Evolutionary conservation across 2,888 invertebrate genomes (phyloP), one percentile per base, ranked within the genome.

Genomic region (Blera fallax): DNA sequence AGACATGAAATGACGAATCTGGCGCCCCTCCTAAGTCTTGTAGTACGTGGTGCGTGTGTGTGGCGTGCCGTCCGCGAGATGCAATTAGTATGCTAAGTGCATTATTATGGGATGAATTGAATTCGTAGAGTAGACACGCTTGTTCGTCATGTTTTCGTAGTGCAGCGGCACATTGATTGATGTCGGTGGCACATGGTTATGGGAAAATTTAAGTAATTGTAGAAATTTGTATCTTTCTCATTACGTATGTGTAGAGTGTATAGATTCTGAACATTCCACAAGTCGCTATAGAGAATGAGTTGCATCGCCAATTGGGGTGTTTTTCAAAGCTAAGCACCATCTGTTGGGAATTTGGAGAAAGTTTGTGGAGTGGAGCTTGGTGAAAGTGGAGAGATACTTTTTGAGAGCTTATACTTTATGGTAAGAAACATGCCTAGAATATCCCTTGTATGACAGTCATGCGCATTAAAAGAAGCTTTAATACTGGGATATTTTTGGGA

Each of bases 81-180:
- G 29, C 34, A 50, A 79, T 74, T 78, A 69, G 83, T 79, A 79
- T 78, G 67, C 69, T 34, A 69, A 62, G 62, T 79, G 73, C 48
- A 62, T 40, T 48, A 8, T 34, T 37, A 32, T 16, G 45, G 60
- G 32, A 40, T 45, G 60, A 27, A 16, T n/a, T 0, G 10, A 56
- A 43, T 56, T 14, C 4, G n/a, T 37, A 3, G 16, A 14, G 27
- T 16, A 8, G 52, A 27, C 50, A n/a, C 37, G n/a, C 27, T 54
- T 14, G 40, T 50, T 11, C 29, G 21, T n/a, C 14, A 40, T 37
- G 65, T 56, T 27, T 45, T 67, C 18, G 2, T 56, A 45, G 24
- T 32, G 60, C n/a, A 18, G 72, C 48, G 48, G 60, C 37, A 1
- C 11, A 50, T 16, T 73, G 16, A 52, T 14, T 32, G 1, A 7